These are phyloP conservation scores for Carposina sasakii DNA, from an alignment of 1,140 invertebrate species.

Conservation along the genomic window DNA sequence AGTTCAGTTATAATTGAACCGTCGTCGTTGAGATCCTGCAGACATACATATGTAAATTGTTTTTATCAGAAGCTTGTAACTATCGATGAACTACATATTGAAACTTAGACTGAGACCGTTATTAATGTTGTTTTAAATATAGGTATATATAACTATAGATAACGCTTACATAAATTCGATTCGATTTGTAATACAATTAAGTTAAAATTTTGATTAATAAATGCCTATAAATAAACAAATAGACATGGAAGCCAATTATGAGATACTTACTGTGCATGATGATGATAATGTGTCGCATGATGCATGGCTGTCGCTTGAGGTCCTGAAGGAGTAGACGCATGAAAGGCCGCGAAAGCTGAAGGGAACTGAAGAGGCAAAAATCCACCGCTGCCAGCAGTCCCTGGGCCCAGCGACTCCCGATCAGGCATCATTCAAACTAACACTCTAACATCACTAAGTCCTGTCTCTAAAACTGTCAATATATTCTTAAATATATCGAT, in stretches of 20 bases:
- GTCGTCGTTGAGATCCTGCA: no score
- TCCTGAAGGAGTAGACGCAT: slow-evolving; percentile 66
- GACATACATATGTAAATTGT: no score
- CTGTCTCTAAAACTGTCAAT: background rate
- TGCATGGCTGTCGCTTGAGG: slow-evolving; percentile 57
- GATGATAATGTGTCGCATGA: slow-evolving; percentile 62
- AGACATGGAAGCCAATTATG: background rate
- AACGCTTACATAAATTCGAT: no score
- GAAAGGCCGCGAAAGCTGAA: slow-evolving; percentile 76
- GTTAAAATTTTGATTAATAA: no score
- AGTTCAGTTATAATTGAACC: no score
- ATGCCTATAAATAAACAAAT: no score
- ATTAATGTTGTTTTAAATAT: no score
- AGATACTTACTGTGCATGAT: slow-evolving; percentile 63
- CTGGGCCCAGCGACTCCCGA: slow-evolving; percentile 64
- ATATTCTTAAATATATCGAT: background rate
- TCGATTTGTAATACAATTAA: no score
- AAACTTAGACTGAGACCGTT: no score
- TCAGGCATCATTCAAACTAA: slow-evolving; percentile 68
- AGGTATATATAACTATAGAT: no score
- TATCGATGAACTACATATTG: no score
- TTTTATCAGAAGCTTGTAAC: no score
- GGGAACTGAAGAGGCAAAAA: slow-evolving; percentile 75
- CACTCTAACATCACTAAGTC: background rate
- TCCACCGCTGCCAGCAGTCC: slow-evolving; percentile 59